A percentile compares a stretch with the other conserved stretches of the same genome.
These are phyloP conservation scores for Coelinius sp. DNA, from an alignment of 2,888 invertebrate genomes.

Conservation along the genomic window DNA sequence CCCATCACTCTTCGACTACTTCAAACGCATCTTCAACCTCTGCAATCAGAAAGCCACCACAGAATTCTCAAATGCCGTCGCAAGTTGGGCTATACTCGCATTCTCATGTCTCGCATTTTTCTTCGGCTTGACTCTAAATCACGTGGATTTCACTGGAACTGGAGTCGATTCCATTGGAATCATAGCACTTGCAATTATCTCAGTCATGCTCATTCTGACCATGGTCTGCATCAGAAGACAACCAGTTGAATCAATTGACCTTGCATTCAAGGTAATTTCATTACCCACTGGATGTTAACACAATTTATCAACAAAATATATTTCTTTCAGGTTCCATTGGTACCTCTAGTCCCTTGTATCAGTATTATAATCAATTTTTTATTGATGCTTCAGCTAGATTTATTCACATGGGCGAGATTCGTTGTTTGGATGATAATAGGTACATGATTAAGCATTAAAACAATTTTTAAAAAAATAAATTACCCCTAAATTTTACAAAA, in stretches of 20 bases:
- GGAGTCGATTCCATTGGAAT: slow-evolving; percentile 66
- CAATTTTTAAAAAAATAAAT: not conserved
- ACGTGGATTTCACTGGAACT: slow-evolving; percentile 59
- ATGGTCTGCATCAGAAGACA: slow-evolving; percentile 79
- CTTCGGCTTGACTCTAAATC: slow-evolving; percentile 72
- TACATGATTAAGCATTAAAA: slow-evolving; percentile 67
- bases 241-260: slow-evolving; percentile 75
- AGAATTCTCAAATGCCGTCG: slow-evolving; percentile 76
- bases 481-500: no score
- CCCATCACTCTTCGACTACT: slow-evolving; percentile 52
- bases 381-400: slow-evolving; percentile 90
- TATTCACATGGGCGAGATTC: slow-evolving; percentile 91
- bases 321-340: slow-evolving; percentile 81
- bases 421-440: slow-evolving; percentile 87
- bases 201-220: slow-evolving; percentile 71
- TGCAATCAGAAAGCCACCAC: slow-evolving; percentile 80
- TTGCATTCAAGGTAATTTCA: slow-evolving; percentile 79
- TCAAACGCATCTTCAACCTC: slow-evolving; percentile 80
- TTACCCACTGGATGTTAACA: no score
- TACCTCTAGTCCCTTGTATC: slow-evolving; percentile 87
- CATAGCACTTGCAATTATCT: slow-evolving; percentile 71
- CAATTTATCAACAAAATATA: not conserved
- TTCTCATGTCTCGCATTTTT: slow-evolving; percentile 75
- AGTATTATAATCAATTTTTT: slow-evolving; percentile 91
- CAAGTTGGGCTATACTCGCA: slow-evolving; percentile 75